These are phyloP conservation scores for Rhynchophorus ferrugineus DNA, from an alignment of 1,140 invertebrate species.

Conservation along the genomic window DNA sequence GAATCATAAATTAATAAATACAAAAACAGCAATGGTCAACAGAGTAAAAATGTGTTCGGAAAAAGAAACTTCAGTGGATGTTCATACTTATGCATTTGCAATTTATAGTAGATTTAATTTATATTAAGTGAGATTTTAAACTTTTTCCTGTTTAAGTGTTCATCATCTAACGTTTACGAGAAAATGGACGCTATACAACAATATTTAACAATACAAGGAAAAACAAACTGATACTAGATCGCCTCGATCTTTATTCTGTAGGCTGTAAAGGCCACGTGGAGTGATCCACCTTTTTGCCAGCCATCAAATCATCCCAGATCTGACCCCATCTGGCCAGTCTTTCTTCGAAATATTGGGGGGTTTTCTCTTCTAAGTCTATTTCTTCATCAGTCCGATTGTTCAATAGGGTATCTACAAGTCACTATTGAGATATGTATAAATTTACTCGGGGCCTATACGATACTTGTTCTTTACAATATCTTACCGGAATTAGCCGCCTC, in stretches of 20 bases:
- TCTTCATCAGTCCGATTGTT: constrained; percentile 1
- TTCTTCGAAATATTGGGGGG: constrained; percentile 15
- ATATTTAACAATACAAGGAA: too few species aligned
- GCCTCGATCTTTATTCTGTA: constrained; percentile 1
- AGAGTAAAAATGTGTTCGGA: too few species aligned
- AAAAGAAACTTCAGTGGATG: too few species aligned
- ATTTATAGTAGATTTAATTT: too few species aligned
- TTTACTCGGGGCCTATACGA: background rate
- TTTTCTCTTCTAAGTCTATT: constrained; percentile 11
- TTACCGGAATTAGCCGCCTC: constrained; percentile 17
- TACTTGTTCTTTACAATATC: background rate
- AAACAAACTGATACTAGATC: too few species aligned
- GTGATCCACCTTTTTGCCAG: constrained; percentile 14
- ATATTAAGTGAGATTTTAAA: too few species aligned
- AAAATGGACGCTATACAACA: too few species aligned
- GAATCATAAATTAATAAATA: too few species aligned
- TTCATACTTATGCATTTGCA: too few species aligned
- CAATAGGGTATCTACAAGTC: background rate
- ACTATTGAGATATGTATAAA: background rate
- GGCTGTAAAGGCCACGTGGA: constrained; percentile 11
- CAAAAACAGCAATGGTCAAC: too few species aligned
- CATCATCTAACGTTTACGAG: too few species aligned
- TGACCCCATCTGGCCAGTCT: constrained; percentile 19
- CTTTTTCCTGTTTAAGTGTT: too few species aligned
- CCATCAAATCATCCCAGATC: constrained; percentile 19